Evolutionary conservation across 23 tunicate species (phyloP).

Genomic region (Diplosoma virens): DNA sequence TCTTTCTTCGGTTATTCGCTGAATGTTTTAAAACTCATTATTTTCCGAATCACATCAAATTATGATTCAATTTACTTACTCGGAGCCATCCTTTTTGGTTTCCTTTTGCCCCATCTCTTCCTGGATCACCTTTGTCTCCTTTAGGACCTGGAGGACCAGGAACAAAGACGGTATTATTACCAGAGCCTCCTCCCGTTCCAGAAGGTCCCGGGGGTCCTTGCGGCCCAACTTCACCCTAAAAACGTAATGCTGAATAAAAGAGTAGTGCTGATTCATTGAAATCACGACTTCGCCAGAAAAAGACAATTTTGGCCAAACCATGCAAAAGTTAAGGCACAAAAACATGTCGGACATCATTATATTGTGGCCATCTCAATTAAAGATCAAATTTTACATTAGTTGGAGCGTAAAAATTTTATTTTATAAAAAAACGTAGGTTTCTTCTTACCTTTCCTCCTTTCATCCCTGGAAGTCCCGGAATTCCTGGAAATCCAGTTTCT

Average conservation of each 20-base stretch:
- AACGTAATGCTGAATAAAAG: neutral
- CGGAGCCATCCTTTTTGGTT: conserved; percentile 30
- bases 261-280: no score
- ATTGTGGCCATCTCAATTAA: no score
- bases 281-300: no score
- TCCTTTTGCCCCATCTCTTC: conserved; percentile 43
- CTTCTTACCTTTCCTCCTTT: conserved; percentile 16
- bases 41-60: neutral
- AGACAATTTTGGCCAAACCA: no score
- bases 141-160: conserved; percentile 28
- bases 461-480: neutral
- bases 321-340: no score
- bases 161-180: neutral
- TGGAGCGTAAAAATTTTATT: no score
- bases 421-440: no score
- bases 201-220: conserved; percentile 49
- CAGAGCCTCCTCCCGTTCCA: neutral
- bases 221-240: conserved; percentile 30
- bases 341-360: no score
- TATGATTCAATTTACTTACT: neutral
- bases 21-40: neutral
- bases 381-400: no score
- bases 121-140: conserved; percentile 61
- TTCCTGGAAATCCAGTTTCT: neutral
- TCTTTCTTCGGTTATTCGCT: conserved; percentile 52